Evolutionary conservation across 2,113 vertebrate species (phyloP), one percentile per base, ranked within the genome.

Genomic region (Strix uralensis): DNA sequence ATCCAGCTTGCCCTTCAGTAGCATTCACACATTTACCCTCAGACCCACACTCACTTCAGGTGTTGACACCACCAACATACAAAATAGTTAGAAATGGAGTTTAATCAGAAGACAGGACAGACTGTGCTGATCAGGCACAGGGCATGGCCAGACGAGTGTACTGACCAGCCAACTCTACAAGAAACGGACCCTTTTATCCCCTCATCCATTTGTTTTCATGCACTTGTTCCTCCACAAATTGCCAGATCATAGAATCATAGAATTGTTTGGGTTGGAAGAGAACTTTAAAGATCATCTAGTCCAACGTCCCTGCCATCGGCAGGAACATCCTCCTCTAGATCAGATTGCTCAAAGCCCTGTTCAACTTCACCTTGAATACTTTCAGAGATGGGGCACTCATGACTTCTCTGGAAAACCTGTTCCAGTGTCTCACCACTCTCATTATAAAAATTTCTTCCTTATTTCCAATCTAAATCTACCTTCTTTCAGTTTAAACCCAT

Each of bases 281-380:
- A 54, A 29, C 38, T 29, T 55, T 29, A 61, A 61, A 61, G 38
- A 42, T n/a, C 25, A 36, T 46, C 16, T 46, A 46, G 44, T 38
- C 27, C 13, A 82, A 44, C 1, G 0, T 2, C 13, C 16, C 29
- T 40, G 7, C 22, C 13, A 27, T 6, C 14, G 3, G 18, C 9
- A 86, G 18, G 32, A 47, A 49, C 42, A 86, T 18, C 7, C 11
- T 22, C 21, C 40, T 49, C 17, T 65, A 65, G 21, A 13, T 26
- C 13, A 55, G 8, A 5, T 26, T 44, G 13, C 16, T 55, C 40
- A 19, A 61, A 71, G 11, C 5, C 30, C 23, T 18, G 3, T 61
- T 42, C 36, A 42, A 1, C 11, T 12, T 62, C 36, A 17, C 18
- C 30, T 29, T 42, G 30, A 71, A 61, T 11, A 21, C 10, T 34